Conservation (phyloP, 37 sponge, comb jelly and placozoan genomes). For the Eunapius fragilis region DNA sequence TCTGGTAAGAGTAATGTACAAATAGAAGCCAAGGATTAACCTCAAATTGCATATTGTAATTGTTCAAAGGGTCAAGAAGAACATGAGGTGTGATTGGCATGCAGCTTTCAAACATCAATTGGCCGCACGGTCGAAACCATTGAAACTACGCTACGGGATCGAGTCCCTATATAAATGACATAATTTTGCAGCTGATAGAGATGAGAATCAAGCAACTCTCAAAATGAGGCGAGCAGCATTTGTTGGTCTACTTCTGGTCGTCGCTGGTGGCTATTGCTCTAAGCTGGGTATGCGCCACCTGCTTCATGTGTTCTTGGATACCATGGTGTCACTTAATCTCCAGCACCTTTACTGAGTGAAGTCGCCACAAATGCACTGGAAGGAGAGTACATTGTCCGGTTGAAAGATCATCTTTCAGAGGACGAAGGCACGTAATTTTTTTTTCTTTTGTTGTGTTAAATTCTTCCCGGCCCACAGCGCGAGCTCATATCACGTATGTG, state of each 20-base stretch:
- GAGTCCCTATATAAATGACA: not conserved
- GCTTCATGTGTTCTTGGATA: not conserved
- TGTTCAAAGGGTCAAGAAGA: not conserved
- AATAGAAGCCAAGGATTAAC: not conserved
- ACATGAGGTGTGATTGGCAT: not conserved
- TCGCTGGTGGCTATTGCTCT: not conserved
- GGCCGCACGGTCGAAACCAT: not conserved
- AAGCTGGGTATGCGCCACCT: not conserved
- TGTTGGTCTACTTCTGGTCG: not conserved
- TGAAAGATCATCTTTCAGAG: not conserved
- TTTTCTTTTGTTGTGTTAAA: not conserved
- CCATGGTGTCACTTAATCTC: not conserved
- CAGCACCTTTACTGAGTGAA: not conserved
- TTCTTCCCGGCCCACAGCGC: not conserved
- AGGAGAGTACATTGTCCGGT: not conserved
- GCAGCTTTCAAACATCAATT: not conserved
- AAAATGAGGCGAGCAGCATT: not conserved
- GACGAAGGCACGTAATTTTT: not conserved
- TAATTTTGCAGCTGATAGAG: not conserved
- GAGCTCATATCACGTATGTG: not conserved
- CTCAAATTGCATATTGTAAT: not conserved
- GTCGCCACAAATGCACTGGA: not conserved
- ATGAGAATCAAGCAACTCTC: not conserved
- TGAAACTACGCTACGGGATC: not conserved
- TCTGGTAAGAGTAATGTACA: not conserved